Evolutionary conservation across 1,140 invertebrate genomes (phyloP).

Genomic region (Eurosta solidaginis): DNA sequence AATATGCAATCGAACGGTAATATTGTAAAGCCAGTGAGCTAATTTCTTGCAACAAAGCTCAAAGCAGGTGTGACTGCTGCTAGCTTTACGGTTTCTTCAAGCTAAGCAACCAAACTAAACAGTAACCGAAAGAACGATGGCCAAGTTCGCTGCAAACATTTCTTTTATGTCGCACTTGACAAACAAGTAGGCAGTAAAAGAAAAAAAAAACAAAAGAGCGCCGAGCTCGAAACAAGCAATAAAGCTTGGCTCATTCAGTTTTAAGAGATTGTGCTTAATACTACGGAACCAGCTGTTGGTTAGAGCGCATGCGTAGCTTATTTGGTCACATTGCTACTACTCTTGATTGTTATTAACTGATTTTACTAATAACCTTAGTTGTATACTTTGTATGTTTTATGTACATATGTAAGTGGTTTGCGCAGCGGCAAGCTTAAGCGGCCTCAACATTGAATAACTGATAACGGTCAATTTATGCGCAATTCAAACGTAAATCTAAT

Average conservation of each 20-base stretch:
- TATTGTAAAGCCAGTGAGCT: neutral
- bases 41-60: no score
- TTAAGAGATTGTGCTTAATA: no score
- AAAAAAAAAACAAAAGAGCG: neutral
- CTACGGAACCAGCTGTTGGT: no score
- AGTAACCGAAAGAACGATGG: neutral
- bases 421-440: neutral
- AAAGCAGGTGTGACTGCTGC: no score
- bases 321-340: no score
- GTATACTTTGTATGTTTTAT: neutral
- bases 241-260: no score
- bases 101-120: neutral
- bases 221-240: neutral
- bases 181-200: neutral
- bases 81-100: neutral
- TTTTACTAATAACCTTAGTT: no score
- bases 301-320: no score
- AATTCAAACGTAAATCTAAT: constrained; percentile 4
- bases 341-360: no score
- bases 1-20: neutral
- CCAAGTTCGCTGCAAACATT: neutral
- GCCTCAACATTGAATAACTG: neutral
- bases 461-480: constrained; percentile 29
- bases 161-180: neutral
- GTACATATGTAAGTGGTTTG: neutral